These are phyloP conservation scores for Parazoanthus darwini DNA, from an alignment of 92 coral and sea anemone genomes.

Conservation along the genomic window DNA sequence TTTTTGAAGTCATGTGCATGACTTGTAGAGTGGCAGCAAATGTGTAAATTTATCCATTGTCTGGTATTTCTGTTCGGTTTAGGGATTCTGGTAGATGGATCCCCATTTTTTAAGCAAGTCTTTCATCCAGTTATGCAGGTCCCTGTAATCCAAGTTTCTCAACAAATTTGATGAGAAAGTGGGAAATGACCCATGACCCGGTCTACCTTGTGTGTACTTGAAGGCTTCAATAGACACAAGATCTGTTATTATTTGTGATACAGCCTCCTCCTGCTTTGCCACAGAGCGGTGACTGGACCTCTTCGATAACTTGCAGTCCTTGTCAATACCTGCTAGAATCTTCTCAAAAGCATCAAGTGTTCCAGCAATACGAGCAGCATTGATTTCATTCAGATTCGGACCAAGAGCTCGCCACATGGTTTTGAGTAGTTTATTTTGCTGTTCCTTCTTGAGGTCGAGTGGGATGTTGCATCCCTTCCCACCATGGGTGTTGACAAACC, in stretches of 20 bases:
- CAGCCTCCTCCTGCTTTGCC: constrained; percentile 11
- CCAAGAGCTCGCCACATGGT: constrained; percentile 60
- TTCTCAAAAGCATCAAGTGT: constrained; percentile 55
- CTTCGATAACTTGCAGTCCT: constrained; percentile 44
- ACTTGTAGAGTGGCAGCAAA: too few species aligned
- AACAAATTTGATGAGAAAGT: not conserved
- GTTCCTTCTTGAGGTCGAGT: constrained; percentile 62
- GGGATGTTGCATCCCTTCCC: constrained; percentile 58
- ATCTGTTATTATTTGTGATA: not conserved
- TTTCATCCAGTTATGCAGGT: constrained; percentile 26
- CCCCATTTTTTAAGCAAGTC: constrained; percentile 11
- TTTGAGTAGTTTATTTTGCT: constrained; percentile 54
- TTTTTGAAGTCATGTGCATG: too few species aligned
- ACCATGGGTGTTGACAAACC: constrained; percentile 55
- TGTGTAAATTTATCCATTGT: too few species aligned
- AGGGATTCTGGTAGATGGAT: constrained; percentile 8
- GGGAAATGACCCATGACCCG: constrained; percentile 13
- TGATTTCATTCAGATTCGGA: constrained; percentile 53
- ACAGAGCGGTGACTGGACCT: constrained; percentile 37
- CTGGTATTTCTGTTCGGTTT: not conserved
- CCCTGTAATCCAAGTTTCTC: constrained; percentile 1
- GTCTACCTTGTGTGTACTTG: not conserved
- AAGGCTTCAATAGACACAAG: constrained; percentile 11
- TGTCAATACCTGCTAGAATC: constrained; percentile 45
- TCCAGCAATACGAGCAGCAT: constrained; percentile 63